Evolutionary conservation across 2,888 invertebrate genomes (phyloP).

Genomic region (Frankliniella fusca): DNA sequence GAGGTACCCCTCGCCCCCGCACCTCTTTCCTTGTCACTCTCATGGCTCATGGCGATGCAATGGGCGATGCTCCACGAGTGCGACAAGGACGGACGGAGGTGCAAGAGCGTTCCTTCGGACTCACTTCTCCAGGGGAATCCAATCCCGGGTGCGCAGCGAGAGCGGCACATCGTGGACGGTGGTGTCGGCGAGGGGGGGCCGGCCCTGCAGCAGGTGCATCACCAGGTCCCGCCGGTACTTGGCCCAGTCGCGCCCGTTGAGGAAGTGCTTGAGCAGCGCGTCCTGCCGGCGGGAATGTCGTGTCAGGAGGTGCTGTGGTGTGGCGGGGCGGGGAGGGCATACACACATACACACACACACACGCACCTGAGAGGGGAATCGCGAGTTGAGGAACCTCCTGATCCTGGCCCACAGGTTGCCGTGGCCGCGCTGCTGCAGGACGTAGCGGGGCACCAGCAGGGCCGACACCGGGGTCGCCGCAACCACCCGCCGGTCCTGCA

Average conservation of each 20-base stretch:
- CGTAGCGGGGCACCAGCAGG: conserved; percentile 64
- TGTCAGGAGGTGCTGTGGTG: too few species aligned
- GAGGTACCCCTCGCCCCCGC: too few species aligned
- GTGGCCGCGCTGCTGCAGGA: conserved; percentile 61
- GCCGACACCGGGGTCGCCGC: conserved; percentile 61
- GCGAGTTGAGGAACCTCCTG: conserved; percentile 56
- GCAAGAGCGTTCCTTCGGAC: neutral
- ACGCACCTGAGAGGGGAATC: conserved; percentile 53
- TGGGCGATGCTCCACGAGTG: too few species aligned
- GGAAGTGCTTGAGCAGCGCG: conserved; percentile 10
- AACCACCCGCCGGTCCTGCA: conserved; percentile 62
- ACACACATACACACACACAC: too few species aligned
- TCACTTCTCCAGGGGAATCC: neutral
- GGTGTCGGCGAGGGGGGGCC: conserved; percentile 14
- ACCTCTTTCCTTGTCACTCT: too few species aligned
- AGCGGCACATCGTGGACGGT: conserved; percentile 18
- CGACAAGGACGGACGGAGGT: too few species aligned
- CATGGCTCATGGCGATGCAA: too few species aligned
- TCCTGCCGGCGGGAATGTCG: neutral
- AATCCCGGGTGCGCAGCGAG: neutral
- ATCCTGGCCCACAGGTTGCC: conserved; percentile 65
- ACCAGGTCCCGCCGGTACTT: conserved; percentile 1
- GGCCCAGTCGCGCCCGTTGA: conserved; percentile 18
- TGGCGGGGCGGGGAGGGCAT: too few species aligned
- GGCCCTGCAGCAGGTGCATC: conserved; percentile 3